Conservation (phyloP, 2,797 vertebrate species). For the Naso thynnoides region DNA sequence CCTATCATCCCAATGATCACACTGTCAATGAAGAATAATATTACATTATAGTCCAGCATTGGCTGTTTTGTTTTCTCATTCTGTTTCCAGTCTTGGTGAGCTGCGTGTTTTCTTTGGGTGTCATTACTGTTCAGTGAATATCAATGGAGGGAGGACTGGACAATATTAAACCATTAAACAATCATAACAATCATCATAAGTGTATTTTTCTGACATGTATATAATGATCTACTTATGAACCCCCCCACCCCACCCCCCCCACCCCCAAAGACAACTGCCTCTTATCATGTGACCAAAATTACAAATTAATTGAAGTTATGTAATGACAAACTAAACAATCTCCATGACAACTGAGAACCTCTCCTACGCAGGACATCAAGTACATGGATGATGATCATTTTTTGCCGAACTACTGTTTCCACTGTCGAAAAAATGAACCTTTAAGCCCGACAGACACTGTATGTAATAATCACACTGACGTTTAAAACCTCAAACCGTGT, state of each 20-base stretch:
- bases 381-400: not conserved
- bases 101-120: not conserved
- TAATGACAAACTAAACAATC: conserved; percentile 1
- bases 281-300: not conserved
- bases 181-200: not conserved
- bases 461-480: not conserved
- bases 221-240: too few relatives aligned
- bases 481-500: not conserved
- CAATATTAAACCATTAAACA: not conserved
- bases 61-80: not conserved
- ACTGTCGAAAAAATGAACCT: not conserved
- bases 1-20: not conserved
- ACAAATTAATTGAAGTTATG: not conserved
- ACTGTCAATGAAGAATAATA: not conserved
- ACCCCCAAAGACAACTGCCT: not conserved
- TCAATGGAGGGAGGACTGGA: not conserved
- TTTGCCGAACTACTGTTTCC: not conserved
- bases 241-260: too few relatives aligned
- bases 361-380: not conserved
- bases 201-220: too few relatives aligned
- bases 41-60: not conserved
- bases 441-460: not conserved
- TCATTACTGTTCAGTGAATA: not conserved
- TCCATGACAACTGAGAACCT: not conserved
- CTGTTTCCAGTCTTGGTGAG: not conserved